phyloP scores from a whole-genome alignment of 2,113 vertebrate genomes.

The Sterrhoptilus dennistouni region DNA sequence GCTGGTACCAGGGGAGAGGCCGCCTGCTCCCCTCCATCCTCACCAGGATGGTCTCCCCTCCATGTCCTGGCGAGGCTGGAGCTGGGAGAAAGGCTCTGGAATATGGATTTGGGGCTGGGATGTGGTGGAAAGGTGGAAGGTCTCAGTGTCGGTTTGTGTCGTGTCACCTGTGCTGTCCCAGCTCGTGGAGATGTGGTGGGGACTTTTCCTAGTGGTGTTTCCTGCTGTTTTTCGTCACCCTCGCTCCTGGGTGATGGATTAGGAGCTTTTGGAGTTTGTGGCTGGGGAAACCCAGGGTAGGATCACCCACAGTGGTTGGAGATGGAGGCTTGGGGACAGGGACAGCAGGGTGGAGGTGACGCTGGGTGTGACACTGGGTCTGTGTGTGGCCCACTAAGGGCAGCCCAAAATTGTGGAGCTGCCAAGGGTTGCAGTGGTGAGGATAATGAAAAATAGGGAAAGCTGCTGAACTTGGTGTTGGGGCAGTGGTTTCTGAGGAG shows the following conservation, averaged over 20 bases:
- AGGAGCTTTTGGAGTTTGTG: background rate
- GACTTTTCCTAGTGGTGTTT: rapidly evolving
- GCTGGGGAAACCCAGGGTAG: background rate
- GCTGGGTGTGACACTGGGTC: rapidly evolving
- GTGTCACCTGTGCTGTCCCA: background rate
- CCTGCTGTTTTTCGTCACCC: background rate
- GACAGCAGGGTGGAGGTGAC: background rate
- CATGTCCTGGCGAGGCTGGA: rapidly evolving
- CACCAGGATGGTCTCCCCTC: too few species aligned
- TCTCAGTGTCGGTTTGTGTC: rapidly evolving
- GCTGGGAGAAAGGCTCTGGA: background rate
- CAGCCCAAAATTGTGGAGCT: background rate
- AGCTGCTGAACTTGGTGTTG: background rate
- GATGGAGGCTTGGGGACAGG: rapidly evolving
- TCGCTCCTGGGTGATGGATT: background rate
- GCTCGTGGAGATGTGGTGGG: rapidly evolving
- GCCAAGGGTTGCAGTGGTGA: rapidly evolving
- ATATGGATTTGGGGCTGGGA: background rate
- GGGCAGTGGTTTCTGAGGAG: background rate
- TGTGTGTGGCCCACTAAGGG: rapidly evolving
- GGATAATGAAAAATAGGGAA: background rate
- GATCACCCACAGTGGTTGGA: background rate
- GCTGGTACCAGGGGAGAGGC: rapidly evolving
- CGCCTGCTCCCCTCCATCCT: rapidly evolving
- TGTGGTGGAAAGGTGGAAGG: background rate